Evolutionary conservation across 37 sponge, comb jelly and placozoan species (phyloP).

Genomic region (Aplysina aerophoba): DNA sequence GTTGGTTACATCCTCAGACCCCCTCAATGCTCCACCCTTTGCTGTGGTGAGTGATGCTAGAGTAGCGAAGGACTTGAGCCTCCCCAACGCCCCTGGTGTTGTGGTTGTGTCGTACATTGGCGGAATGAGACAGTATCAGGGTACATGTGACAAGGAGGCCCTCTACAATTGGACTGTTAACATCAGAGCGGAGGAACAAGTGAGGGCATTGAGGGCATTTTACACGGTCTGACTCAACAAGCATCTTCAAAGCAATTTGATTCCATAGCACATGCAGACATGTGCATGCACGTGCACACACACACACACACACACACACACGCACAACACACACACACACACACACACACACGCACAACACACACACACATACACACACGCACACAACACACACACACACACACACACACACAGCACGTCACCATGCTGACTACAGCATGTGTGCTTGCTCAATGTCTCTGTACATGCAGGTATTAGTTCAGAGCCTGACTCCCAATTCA

Average conservation of each 20-base stretch:
- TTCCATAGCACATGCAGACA: no score
- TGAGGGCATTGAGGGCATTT: not conserved
- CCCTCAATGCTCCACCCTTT: constrained; percentile 15
- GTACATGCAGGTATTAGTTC: not conserved
- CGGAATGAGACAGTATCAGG: not conserved
- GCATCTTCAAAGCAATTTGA: no score
- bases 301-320: no score
- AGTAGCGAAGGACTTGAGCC: not conserved
- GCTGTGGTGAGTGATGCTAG: not conserved
- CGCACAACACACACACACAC: no score
- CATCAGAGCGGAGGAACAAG: constrained; percentile 43
- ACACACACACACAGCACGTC: no score
- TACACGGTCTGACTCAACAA: no score
- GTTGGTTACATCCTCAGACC: not conserved
- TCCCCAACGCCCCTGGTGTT: not conserved
- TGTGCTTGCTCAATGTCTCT: not conserved
- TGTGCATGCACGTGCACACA: no score
- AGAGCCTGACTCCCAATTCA: not conserved
- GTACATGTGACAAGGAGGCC: not conserved
- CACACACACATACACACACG: no score
- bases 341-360: no score
- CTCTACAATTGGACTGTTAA: constrained; percentile 8
- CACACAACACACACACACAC: no score
- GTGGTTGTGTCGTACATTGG: not conserved
- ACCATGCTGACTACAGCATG: no score